Base-by-base conservation (phyloP, 2,113 vertebrate species). In the Pleuronectes platessa region DNA sequence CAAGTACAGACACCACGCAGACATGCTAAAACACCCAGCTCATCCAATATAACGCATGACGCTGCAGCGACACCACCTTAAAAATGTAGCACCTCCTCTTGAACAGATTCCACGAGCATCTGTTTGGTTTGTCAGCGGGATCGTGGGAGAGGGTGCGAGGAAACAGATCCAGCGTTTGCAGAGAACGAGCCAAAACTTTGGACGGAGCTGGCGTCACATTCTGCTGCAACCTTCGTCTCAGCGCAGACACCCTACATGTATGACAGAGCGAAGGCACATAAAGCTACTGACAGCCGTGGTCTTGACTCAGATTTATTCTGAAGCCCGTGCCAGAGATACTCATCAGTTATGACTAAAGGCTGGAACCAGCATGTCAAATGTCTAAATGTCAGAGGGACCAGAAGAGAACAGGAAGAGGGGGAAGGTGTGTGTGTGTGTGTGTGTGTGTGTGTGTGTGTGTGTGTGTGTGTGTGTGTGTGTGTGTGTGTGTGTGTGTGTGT, bases 281-380 rank as follows among this genome's bases (percentile, higher is more conserved):
- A 82, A 88, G 88, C 83, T 87, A 78, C 74, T 79, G 82, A 86
- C 79, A 83, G 81, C 61, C 5, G 4, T 18, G 76, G 62, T 67
- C 66, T n/a, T 87, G 88, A 88, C 79, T 91, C 86, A 91, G 68
- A 86, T 76, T 78, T 80, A 74, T 78, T 90, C 82, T 66, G 59
- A 78, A 86, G 71, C 81, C 54, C 66, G 66, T 81, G 84, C 72
- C 76, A 78, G 70, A 81, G 87, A 89, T 78, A 79, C 83, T 89
- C 85, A 86, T 89, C 79, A 81, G 78, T 82, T 87, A 83, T 86
- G 89, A 86, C 81, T 83, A 82, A 86, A 86, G 61, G 61, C 76
- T 82, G 71, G 55, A 82, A 89, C 83, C 70, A 79, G 76, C 67
- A 78, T 86, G 83, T 90, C 88, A 90, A 87, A 86, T 1, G 58